phyloP scores from a whole-genome alignment of 92 coral and sea anemone genomes.

The Pocillopora meandrina region DNA sequence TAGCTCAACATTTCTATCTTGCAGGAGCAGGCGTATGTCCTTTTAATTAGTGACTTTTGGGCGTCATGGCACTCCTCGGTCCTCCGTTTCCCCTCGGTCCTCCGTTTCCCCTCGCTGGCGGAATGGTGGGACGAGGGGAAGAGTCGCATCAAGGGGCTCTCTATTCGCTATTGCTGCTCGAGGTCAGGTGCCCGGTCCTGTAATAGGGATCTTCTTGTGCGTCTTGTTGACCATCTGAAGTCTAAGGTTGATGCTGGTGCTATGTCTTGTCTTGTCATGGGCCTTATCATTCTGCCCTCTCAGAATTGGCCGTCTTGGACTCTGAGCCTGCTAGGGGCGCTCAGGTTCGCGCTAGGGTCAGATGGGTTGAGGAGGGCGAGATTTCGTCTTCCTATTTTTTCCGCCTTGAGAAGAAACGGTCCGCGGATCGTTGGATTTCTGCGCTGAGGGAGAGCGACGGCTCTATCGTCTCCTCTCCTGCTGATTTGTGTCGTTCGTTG shows the following conservation, averaged over 20 bases:
- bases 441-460: not conserved
- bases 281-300: not conserved
- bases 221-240: not conserved
- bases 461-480: not conserved
- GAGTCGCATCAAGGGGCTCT: not conserved
- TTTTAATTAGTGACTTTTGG: not conserved
- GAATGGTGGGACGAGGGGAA: conserved; percentile 5
- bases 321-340: not conserved
- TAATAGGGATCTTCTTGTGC: not conserved
- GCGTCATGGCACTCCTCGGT: not conserved
- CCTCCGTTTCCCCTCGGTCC: not conserved
- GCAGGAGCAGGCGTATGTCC: not conserved
- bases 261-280: not conserved
- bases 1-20: not conserved
- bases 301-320: too few relatives aligned
- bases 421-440: not conserved
- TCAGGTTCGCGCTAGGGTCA: not conserved
- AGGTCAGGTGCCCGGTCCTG: not conserved
- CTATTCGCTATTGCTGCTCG: not conserved
- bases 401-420: not conserved
- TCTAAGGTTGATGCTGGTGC: not conserved
- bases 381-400: conserved; percentile 36
- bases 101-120: not conserved
- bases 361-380: conserved; percentile 57
- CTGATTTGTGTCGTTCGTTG: not conserved